Percentiles rank a stretch among this genome's conserved stretches.
Conservation (phyloP, 2,113 vertebrate species). For the Mesitornis unicolor region DNA sequence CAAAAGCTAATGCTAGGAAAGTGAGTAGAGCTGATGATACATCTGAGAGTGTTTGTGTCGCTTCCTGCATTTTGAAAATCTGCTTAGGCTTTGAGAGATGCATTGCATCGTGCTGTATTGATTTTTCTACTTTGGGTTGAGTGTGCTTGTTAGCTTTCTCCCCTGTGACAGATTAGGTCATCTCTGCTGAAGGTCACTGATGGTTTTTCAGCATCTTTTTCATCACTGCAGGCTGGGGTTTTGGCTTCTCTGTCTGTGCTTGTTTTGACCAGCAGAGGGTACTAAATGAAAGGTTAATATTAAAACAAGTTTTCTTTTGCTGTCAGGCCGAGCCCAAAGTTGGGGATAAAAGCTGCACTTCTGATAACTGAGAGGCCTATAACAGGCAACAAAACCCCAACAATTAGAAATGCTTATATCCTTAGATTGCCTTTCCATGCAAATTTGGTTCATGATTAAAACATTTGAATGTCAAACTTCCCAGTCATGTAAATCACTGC, state of each 20-base stretch:
- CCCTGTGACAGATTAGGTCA: background rate
- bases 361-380: background rate
- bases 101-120: background rate
- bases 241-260: background rate
- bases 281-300: conserved; percentile 24
- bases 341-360: background rate
- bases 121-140: background rate
- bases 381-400: background rate
- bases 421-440: background rate
- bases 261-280: conserved; percentile 50
- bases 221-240: background rate
- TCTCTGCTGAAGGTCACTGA: background rate
- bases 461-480: background rate
- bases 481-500: background rate
- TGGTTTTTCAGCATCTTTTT: background rate
- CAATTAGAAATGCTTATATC: background rate
- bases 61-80: background rate
- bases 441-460: background rate
- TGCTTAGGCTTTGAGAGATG: background rate
- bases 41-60: background rate
- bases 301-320: background rate
- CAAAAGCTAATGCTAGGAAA: background rate
- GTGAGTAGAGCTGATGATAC: background rate
- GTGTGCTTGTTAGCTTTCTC: background rate
- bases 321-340: background rate